phyloP scores from a whole-genome alignment of 2,113 vertebrate species.

The Columbina picui region DNA sequence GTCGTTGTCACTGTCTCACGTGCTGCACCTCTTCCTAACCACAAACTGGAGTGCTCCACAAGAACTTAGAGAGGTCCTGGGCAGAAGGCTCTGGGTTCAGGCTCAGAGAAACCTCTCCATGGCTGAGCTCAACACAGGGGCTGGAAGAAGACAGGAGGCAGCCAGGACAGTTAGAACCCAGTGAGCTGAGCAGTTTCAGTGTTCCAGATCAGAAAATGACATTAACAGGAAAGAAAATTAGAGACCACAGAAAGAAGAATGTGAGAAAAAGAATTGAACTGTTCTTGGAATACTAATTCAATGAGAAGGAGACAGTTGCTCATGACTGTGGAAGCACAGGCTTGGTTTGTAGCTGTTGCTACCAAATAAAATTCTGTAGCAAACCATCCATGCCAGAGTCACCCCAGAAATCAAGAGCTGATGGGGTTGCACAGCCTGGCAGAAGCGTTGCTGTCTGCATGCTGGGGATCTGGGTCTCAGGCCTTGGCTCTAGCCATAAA shows the following conservation, averaged over 20 bases:
- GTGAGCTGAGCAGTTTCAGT: not conserved
- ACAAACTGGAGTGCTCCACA: fast-evolving
- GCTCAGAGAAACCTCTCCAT: not conserved
- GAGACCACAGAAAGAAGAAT: not conserved
- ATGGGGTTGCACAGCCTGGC: not conserved
- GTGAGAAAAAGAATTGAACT: not conserved
- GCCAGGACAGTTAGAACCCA: fast-evolving
- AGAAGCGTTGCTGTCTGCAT: not conserved
- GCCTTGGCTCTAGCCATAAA: not conserved
- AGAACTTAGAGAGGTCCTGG: not conserved
- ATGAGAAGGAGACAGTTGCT: not conserved
- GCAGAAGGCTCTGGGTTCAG: not conserved
- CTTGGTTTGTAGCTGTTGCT: not conserved
- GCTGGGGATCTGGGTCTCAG: not conserved
- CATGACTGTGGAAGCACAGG: not conserved
- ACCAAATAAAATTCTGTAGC: not conserved
- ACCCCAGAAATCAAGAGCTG: not conserved
- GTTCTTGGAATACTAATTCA: not conserved
- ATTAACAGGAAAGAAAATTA: not conserved
- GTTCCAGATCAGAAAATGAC: not conserved
- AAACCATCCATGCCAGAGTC: not conserved
- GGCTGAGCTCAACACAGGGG: fast-evolving
- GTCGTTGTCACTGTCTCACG: not conserved
- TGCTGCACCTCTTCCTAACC: not conserved
- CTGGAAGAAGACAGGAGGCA: not conserved